Percentiles rank a stretch among this genome's conserved stretches.
Conservation (phyloP, 2,113 vertebrate genomes). For the Anolis sagrei region DNA sequence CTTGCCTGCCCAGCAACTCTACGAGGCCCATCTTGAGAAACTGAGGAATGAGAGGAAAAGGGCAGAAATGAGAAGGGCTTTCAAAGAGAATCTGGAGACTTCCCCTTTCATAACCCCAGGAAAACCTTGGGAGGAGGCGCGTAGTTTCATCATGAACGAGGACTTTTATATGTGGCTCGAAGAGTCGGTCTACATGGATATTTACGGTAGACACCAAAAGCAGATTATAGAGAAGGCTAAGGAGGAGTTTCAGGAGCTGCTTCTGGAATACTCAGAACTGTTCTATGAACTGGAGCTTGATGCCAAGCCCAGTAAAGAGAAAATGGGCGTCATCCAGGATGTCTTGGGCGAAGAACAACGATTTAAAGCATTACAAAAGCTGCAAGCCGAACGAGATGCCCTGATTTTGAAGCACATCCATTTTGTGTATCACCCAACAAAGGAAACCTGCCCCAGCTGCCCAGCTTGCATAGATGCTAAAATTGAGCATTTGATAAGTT, state of each 20-base stretch:
- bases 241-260: slow-evolving; percentile 97
- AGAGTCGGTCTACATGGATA: slow-evolving; percentile 90
- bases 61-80: slow-evolving; percentile 87
- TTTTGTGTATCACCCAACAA: slow-evolving; percentile 97
- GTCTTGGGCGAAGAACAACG: slow-evolving; percentile 92
- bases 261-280: slow-evolving; percentile 95
- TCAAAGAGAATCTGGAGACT: slow-evolving; percentile 88
- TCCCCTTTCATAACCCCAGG: slow-evolving; percentile 94
- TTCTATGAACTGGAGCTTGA: slow-evolving; percentile 97
- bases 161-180: slow-evolving; percentile 96
- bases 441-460: slow-evolving; percentile 94
- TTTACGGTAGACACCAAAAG: slow-evolving; percentile 95
- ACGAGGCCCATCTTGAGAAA: slow-evolving; percentile 87
- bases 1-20: slow-evolving; percentile 81
- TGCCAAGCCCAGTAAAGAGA: slow-evolving; percentile 98
- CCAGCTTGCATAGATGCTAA: slow-evolving; percentile 88
- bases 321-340: slow-evolving; percentile 97
- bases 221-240: slow-evolving; percentile 95
- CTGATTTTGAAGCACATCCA: slow-evolving; percentile 98
- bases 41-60: slow-evolving; percentile 87
- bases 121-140: slow-evolving; percentile 96
- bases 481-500: slow-evolving; percentile 88
- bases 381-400: slow-evolving; percentile 95
- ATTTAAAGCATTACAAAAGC: slow-evolving; percentile 94
- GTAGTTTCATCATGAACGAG: slow-evolving; percentile 97